Percentiles rank a stretch among this genome's conserved stretches.
phyloP scores from a whole-genome alignment of 2,797 vertebrate genomes.

The Circus cinereus region DNA sequence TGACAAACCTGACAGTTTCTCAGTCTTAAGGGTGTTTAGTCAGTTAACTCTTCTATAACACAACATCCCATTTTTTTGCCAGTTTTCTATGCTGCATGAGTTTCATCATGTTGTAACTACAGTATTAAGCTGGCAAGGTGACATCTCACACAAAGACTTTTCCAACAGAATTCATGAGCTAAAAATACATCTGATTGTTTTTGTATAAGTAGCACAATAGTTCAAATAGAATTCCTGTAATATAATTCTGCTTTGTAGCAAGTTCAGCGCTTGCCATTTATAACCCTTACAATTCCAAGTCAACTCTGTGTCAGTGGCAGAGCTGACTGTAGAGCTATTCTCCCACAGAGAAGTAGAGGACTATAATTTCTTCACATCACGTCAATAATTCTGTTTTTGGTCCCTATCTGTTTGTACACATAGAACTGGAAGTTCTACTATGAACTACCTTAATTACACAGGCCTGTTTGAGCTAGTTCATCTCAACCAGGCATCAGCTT shows the following conservation, averaged over 20 bases:
- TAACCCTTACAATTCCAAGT: fast-evolving
- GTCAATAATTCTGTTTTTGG: background rate
- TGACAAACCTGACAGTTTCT: background rate
- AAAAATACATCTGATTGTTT: background rate
- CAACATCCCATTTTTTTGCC: background rate
- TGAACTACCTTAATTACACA: background rate
- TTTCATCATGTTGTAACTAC: background rate
- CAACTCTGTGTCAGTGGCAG: background rate
- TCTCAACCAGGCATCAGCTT: background rate
- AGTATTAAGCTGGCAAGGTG: background rate
- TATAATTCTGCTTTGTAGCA: background rate
- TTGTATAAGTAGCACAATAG: background rate
- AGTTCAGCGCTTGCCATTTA: fast-evolving
- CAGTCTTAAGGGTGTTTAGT: background rate
- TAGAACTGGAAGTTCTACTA: background rate
- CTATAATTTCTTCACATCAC: background rate
- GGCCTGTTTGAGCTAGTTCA: background rate
- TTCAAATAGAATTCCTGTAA: background rate
- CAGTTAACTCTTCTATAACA: background rate
- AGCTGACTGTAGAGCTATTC: background rate
- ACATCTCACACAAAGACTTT: background rate
- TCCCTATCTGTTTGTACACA: background rate
- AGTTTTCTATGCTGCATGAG: background rate
- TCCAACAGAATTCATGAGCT: background rate
- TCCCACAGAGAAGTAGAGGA: background rate